phyloP scores from a whole-genome alignment of 2,797 vertebrate species.

The Enteromius viviparus region DNA sequence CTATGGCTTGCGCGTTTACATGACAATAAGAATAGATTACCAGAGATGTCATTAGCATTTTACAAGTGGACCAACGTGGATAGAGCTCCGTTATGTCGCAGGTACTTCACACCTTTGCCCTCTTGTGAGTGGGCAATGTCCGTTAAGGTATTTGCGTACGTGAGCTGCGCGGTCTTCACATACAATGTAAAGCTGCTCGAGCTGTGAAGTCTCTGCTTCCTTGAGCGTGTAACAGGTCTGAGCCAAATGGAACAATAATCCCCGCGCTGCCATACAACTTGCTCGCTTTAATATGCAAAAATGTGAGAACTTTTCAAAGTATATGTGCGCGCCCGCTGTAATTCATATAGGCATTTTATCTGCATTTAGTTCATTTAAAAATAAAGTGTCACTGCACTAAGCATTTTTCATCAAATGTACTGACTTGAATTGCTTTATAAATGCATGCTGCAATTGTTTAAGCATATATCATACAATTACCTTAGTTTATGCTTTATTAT shows the following conservation, averaged over 20 bases:
- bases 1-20: slow-evolving; percentile 66
- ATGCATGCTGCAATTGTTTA: neutral
- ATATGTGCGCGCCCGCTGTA: neutral
- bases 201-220: slow-evolving; percentile 39
- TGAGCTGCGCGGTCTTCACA: neutral
- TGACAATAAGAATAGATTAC: slow-evolving; percentile 70
- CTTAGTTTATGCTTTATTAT: neutral
- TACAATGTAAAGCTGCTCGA: slow-evolving; percentile 7
- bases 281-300: neutral
- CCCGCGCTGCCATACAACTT: neutral
- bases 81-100: slow-evolving; percentile 54
- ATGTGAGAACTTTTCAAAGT: neutral
- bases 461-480: neutral
- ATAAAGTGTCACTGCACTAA: neutral
- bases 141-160: slow-evolving; percentile 39
- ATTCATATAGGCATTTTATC: neutral
- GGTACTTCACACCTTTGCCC: slow-evolving; percentile 60
- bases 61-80: slow-evolving; percentile 41
- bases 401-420: neutral
- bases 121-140: slow-evolving; percentile 55
- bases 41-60: slow-evolving; percentile 69
- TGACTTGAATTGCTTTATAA: neutral
- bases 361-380: neutral
- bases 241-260: slow-evolving; percentile 19
- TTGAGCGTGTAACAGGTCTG: slow-evolving; percentile 21